phyloP scores from a whole-genome alignment of 1,140 invertebrate species.

The Caenorhabditis latens region DNA sequence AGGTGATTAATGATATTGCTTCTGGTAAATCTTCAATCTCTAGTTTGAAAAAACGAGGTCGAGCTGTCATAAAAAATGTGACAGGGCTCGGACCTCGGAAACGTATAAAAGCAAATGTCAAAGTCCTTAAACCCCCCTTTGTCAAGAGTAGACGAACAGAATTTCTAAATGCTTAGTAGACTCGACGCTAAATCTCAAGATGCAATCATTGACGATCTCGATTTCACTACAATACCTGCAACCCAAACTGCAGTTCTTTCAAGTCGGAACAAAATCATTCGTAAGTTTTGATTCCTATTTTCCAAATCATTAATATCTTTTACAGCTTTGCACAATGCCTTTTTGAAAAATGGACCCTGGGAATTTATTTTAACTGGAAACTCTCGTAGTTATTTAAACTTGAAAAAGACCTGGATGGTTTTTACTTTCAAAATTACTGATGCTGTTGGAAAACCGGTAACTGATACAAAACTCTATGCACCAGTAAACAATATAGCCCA shows the following conservation, averaged over 20 bases:
- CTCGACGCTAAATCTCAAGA: background rate
- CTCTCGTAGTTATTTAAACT: background rate
- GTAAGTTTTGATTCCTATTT: background rate
- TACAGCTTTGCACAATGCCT: background rate
- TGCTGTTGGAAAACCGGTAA: background rate
- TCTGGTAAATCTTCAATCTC: background rate
- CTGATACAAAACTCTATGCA: background rate
- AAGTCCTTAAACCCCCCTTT: slow-evolving; percentile 6
- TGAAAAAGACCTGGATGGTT: slow-evolving; percentile 1
- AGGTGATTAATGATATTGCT: slow-evolving; percentile 7
- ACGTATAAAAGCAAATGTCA: slow-evolving; percentile 1
- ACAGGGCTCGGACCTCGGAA: background rate
- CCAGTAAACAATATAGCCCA: too few relatives aligned
- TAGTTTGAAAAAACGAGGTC: background rate
- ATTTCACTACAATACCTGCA: background rate
- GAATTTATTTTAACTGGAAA: slow-evolving; percentile 3
- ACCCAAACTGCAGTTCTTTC: background rate
- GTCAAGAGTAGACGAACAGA: slow-evolving; percentile 1
- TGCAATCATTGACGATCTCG: background rate
- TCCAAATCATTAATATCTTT: background rate
- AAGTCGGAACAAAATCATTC: background rate
- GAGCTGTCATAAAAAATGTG: background rate
- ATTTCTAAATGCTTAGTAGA: slow-evolving; percentile 16
- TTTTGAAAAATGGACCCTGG: slow-evolving; percentile 3
- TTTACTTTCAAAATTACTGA: slow-evolving; percentile 3